phyloP scores from a whole-genome alignment of 1,140 invertebrate species.

The Yoshiicerus persimilis region DNA sequence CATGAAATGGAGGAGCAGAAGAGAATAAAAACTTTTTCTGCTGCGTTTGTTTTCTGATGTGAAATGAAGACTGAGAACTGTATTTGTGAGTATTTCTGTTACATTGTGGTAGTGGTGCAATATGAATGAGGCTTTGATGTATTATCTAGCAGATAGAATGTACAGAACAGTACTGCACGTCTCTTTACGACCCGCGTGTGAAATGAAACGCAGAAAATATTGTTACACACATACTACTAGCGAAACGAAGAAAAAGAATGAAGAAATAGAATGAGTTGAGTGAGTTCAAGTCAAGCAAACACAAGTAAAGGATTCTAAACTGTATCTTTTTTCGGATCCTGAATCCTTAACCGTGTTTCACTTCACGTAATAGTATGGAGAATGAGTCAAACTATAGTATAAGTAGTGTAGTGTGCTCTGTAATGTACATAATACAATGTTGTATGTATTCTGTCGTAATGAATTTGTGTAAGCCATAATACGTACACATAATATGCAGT shows the following conservation, averaged over 20 bases:
- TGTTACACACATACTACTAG: neutral
- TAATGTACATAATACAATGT: neutral
- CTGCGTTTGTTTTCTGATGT: neutral
- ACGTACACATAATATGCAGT: neutral
- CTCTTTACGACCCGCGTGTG: constrained; percentile 8
- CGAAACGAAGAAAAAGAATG: neutral
- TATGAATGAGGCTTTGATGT: constrained; percentile 17
- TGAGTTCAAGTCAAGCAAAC: neutral
- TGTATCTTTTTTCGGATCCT: neutral
- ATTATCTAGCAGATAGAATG: neutral
- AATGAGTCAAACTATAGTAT: neutral
- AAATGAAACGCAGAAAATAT: constrained; percentile 21
- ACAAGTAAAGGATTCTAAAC: neutral
- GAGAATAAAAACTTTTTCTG: neutral
- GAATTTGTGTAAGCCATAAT: neutral
- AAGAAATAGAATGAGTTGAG: neutral
- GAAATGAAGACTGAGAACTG: neutral
- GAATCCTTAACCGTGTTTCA: neutral
- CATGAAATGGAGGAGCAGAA: neutral
- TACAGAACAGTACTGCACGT: neutral
- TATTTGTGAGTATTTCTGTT: neutral
- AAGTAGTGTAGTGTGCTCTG: too few relatives aligned
- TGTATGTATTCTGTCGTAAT: neutral
- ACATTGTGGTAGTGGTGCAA: neutral
- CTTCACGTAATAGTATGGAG: neutral